Base-by-base conservation (phyloP, 2,888 invertebrate genomes). In the Lathronympha strigana region DNA sequence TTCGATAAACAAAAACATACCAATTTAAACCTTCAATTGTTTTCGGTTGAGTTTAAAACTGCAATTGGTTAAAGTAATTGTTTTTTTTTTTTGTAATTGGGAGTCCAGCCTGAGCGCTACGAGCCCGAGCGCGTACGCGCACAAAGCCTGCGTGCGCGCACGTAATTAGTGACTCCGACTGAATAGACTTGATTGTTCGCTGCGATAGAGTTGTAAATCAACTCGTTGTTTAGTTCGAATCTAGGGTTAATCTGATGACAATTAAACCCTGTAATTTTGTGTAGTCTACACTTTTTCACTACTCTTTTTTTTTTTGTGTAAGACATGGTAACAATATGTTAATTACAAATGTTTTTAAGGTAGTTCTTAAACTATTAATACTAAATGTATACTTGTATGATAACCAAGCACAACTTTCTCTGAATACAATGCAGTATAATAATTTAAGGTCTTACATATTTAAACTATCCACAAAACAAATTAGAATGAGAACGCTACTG, bases 131-230 rank as follows among this genome's bases (percentile, higher is more conserved):
- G n/a, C n/a, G 49, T 31, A 38, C 15, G 23, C 45, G 53, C 68
- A 72, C 71, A 74, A 71, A 68, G 71, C 75, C 71, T 67, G 74
- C 72, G 73, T 40, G 53, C 71, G 60, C 67, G 57, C 69, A 72
- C 77, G 78, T 82, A 82, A 84, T 84, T 82, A 83, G 75, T 69
- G 71, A 66, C 36, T 67, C 49, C 68, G 63, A 64, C 68, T 49
- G 61, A 67, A 61, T 66, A 54, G 68, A 71, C 67, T 69, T 58
- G 71, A 76, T 75, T 66, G 61, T 67, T 64, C 31, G 2, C 64
- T 53, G 64, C 66, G 57, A 63, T 63, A 58, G 53, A 68, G 61
- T 23, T 47, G 53, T 66, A 54, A 61, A 61, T 61, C 66, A 61
- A 61, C 49, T 55, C 15, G 38, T 63, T 61, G 68, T 67, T 69